phyloP scores from a whole-genome alignment of 64 coral and sea anemone genomes.

The Montipora efflorescens region DNA sequence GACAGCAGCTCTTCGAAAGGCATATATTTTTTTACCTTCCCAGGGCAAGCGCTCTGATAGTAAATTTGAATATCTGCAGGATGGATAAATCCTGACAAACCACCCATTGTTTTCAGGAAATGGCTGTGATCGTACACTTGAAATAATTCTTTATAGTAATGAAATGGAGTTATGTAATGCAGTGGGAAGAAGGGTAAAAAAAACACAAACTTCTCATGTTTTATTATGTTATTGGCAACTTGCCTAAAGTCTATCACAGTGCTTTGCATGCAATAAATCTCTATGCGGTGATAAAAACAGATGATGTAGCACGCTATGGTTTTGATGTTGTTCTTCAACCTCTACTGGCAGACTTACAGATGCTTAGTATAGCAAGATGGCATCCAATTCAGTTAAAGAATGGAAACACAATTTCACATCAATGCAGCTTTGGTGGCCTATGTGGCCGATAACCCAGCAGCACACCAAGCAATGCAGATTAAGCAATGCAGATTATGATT shows the following conservation, averaged over 20 bases:
- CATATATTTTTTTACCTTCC: too few species aligned
- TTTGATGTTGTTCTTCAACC: slow-evolving; percentile 59
- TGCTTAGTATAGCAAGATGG: background rate
- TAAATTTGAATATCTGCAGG: slow-evolving; percentile 10
- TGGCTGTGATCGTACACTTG: background rate
- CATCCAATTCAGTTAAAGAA: slow-evolving; percentile 27
- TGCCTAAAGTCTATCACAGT: slow-evolving; percentile 13
- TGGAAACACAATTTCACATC: background rate
- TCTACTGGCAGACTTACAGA: slow-evolving; percentile 13
- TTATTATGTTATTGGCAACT: slow-evolving; percentile 58
- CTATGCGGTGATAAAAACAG: slow-evolving; percentile 27
- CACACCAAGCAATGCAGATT: slow-evolving; percentile 59
- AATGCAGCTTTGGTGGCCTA: slow-evolving; percentile 52
- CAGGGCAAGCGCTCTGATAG: background rate
- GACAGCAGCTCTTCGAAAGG: too few species aligned
- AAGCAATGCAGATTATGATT: slow-evolving; percentile 41
- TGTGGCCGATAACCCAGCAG: slow-evolving; percentile 69
- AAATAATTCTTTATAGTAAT: slow-evolving; percentile 56
- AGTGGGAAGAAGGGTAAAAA: slow-evolving; percentile 48
- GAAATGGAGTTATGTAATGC: slow-evolving; percentile 70
- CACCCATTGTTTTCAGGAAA: slow-evolving; percentile 24
- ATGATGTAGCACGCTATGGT: slow-evolving; percentile 60
- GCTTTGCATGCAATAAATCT: slow-evolving; percentile 36
- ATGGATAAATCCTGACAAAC: background rate
- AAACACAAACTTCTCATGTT: slow-evolving; percentile 64